Evolutionary conservation across 2,888 invertebrate genomes (phyloP), one percentile per base, ranked within the genome.

Genomic region (Drymonia ruficornis): DNA sequence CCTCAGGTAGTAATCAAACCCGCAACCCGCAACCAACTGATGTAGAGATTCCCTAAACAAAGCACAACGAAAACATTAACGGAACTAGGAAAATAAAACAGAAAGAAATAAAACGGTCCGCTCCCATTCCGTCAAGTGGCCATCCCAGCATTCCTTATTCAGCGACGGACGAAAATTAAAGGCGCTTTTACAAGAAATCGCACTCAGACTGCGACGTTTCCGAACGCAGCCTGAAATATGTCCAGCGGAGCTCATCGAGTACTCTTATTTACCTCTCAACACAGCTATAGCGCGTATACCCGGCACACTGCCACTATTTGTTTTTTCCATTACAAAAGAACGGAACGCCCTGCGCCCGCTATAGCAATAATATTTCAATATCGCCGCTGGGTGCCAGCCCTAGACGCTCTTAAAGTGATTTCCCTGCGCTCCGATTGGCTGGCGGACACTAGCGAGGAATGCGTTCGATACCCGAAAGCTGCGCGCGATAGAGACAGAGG

Each of bases 311-410:
- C 61, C 74, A 72, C 78, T 87, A 83, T 89, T 89, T 90, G 89
- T 88, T 89, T 91, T 92, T 90, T 90, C 87, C 89, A 90, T 90
- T 89, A 89, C 86, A 87, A 87, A 84, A 80, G 84, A 80, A 72
- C 70, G 87, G 76, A 86, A 86, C 91, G 90, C 90, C 91, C 89
- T 78, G 79, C 75, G 68, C 65, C 62, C 66, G 70, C 74, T 84
- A 78, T 78, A 82, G 81, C 85, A 82, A 88, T 91, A 89, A 89
- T 89, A 89, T 89, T 91, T 91, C 91, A 90, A 91, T 91, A 89
- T 86, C 83, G 66, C 81, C 70, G 69, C 72, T 72, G 69, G 69
- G 81, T 80, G 77, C 86, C 86, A 77, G 74, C 88, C 87, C 86
- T 80, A 81, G 72, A 61, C 68, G 69, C 69, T 66, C 61, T 65